These are phyloP conservation scores for Drosophila infuscata DNA, from an alignment of 2,888 invertebrate species.

Conservation along the genomic window DNA sequence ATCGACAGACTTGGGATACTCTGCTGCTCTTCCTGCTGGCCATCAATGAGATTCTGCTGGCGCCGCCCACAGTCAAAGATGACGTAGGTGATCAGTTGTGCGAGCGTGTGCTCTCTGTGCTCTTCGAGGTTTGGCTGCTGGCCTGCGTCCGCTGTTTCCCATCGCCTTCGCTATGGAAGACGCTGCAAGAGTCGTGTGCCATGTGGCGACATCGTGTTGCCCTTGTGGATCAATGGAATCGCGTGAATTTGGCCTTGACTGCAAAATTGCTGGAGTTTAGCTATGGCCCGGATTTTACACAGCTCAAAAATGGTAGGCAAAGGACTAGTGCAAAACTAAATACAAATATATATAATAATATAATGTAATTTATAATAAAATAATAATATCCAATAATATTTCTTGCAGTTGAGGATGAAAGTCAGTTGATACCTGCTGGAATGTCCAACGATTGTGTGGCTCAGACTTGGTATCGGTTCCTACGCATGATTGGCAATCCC, in stretches of 20 bases:
- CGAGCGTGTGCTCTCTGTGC: slow-evolving; percentile 95
- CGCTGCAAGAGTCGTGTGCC: slow-evolving; percentile 95
- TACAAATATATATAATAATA: no score
- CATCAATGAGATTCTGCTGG: slow-evolving; percentile 95
- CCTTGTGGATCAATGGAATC: slow-evolving; percentile 97
- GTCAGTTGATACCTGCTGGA: slow-evolving; percentile 91
- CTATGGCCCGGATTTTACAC: slow-evolving; percentile 94
- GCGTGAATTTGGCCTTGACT: slow-evolving; percentile 95
- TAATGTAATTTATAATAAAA: no score
- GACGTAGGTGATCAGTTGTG: slow-evolving; percentile 98
- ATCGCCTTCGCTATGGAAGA: slow-evolving; percentile 97
- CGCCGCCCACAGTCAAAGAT: slow-evolving; percentile 97
- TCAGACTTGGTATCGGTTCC: slow-evolving; percentile 97
- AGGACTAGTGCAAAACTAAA: no score
- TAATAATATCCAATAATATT: no score
- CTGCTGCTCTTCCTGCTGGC: slow-evolving; percentile 94
- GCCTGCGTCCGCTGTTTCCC: slow-evolving; percentile 93
- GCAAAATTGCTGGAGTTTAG: slow-evolving; percentile 93
- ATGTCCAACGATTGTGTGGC: slow-evolving; percentile 96
- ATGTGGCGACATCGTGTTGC: slow-evolving; percentile 98
- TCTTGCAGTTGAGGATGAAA: slow-evolving; percentile 92
- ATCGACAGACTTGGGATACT: slow-evolving; percentile 96
- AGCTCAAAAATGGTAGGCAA: slow-evolving; percentile 90
- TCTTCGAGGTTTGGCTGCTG: slow-evolving; percentile 92
- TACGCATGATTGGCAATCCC: slow-evolving; percentile 97